Percentiles rank a stretch among this genome's conserved stretches.
These are phyloP conservation scores for Spilarctia lutea DNA, from an alignment of 2,888 invertebrate genomes.

Conservation along the genomic window DNA sequence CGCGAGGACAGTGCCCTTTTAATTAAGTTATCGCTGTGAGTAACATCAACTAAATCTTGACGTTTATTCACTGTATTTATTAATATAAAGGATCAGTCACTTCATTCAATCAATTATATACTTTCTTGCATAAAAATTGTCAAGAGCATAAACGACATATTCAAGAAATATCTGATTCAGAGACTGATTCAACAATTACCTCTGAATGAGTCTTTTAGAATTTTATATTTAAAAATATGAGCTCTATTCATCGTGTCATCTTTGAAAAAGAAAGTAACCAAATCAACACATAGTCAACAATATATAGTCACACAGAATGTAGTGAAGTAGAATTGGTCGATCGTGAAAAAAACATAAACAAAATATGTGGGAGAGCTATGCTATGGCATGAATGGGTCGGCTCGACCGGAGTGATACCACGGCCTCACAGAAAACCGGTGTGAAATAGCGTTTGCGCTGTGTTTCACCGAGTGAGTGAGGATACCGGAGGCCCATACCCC, in stretches of 20 bases:
- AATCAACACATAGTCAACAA: not conserved
- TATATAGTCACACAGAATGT: not conserved
- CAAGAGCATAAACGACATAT: not conserved
- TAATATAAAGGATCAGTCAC: not conserved
- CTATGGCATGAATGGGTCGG: too few species aligned
- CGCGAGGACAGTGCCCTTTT: constrained; percentile 12
- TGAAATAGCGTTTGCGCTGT: too few species aligned
- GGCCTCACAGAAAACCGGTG: too few species aligned
- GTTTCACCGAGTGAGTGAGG: too few species aligned
- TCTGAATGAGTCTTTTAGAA: too few species aligned
- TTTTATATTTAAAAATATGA: too few species aligned
- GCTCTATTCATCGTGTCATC: too few species aligned
- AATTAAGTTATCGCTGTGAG: constrained; percentile 13
- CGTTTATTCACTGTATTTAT: not conserved
- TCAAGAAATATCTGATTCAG: not conserved
- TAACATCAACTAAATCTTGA: constrained; percentile 8
- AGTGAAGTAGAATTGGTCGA: not conserved
- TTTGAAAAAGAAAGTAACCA: not conserved
- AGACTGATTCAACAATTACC: not conserved
- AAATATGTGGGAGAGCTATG: too few species aligned
- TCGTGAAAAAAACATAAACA: not conserved
- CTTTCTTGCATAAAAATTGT: not conserved
- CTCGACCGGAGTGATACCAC: too few species aligned
- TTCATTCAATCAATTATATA: not conserved
- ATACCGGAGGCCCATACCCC: too few species aligned